phyloP scores from a whole-genome alignment of 1,140 invertebrate species.

The Temnothorax longispinosus region DNA sequence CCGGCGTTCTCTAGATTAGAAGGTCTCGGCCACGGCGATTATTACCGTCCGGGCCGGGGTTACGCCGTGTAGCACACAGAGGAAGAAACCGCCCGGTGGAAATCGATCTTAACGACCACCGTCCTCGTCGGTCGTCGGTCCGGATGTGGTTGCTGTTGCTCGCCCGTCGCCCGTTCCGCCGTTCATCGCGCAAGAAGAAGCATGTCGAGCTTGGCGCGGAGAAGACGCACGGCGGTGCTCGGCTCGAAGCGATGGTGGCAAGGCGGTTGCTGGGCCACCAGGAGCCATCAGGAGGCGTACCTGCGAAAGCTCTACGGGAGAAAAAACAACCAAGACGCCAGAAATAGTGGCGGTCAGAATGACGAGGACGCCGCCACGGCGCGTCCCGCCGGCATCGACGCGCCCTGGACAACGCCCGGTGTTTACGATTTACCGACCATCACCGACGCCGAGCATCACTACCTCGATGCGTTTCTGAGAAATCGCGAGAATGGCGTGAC shows the following conservation, averaged over 20 bases:
- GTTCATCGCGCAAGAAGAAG: constrained; percentile 47
- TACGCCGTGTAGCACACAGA: neutral
- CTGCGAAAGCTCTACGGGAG: constrained; percentile 82
- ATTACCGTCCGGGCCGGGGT: constrained; percentile 30
- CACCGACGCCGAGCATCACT: constrained; percentile 74
- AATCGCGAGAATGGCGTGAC: constrained; percentile 45
- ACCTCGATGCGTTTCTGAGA: constrained; percentile 80
- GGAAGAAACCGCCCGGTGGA: constrained; percentile 25
- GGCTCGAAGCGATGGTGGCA: constrained; percentile 85
- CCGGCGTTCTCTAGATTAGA: constrained; percentile 50
- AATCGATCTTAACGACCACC: constrained; percentile 52
- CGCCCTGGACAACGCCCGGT: constrained; percentile 70
- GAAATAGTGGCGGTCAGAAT: constrained; percentile 43
- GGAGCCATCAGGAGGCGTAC: constrained; percentile 84
- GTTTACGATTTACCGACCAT: constrained; percentile 76
- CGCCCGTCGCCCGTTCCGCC: neutral
- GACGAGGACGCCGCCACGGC: constrained; percentile 61
- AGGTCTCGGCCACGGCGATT: constrained; percentile 52
- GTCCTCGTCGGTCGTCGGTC: neutral
- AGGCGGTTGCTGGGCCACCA: constrained; percentile 84
- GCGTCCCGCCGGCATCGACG: constrained; percentile 53
- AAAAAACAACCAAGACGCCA: constrained; percentile 75
- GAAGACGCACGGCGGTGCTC: constrained; percentile 79
- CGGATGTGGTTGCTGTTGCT: constrained; percentile 57
- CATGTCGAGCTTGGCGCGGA: constrained; percentile 82